These are phyloP conservation scores for Orbicella faveolata DNA, from an alignment of 64 coral and sea anemone species.

Conservation along the genomic window DNA sequence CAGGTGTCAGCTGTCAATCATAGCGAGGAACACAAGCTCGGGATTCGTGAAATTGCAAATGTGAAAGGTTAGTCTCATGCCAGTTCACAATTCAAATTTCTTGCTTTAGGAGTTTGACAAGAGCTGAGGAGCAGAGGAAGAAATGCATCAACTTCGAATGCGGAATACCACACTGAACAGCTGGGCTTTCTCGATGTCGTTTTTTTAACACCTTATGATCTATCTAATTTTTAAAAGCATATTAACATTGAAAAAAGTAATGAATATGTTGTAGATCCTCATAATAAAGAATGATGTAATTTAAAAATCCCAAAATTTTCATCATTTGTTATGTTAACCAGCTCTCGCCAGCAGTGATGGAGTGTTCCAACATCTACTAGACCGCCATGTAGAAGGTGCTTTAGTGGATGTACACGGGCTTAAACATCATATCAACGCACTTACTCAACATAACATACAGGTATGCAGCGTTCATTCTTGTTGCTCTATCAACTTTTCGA, in stretches of 20 bases:
- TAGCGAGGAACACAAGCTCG: conserved; percentile 73
- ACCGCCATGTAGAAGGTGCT: conserved; percentile 4
- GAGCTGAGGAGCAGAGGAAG: too few species aligned
- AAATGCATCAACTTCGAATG: too few species aligned
- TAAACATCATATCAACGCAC: conserved; percentile 37
- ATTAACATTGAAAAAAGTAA: too few species aligned
- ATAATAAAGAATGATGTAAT: too few species aligned
- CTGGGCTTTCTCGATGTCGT: too few species aligned
- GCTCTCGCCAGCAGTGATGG: conserved; percentile 8
- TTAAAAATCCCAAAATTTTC: not conserved
- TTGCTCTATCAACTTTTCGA: not conserved
- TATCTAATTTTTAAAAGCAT: too few species aligned
- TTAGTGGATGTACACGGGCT: conserved; percentile 51
- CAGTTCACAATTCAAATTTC: not conserved
- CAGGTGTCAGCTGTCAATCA: conserved; percentile 82
- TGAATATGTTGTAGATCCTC: too few species aligned
- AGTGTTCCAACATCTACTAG: conserved; percentile 19
- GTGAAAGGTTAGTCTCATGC: conserved; percentile 46
- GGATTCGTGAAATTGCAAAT: conserved; percentile 71
- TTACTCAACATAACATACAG: conserved; percentile 39
- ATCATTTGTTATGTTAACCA: not conserved
- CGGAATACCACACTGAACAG: too few species aligned
- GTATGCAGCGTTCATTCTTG: not conserved
- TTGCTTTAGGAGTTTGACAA: too few species aligned
- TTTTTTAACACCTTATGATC: too few species aligned